phyloP scores from a whole-genome alignment of 2,797 vertebrate genomes.

The Sebastiscus tertius region DNA sequence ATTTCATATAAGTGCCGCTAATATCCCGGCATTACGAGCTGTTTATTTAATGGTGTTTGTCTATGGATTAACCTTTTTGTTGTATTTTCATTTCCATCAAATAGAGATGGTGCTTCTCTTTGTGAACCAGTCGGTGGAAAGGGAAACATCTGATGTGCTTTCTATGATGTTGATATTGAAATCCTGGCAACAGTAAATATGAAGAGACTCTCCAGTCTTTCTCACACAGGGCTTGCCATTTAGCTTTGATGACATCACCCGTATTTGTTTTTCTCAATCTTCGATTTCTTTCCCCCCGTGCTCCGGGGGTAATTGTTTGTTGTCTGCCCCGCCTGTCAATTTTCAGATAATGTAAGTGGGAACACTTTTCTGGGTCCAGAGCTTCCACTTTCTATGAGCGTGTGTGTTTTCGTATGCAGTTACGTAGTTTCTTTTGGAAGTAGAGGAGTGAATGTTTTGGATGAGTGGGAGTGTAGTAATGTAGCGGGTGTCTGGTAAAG shows the following conservation, averaged over 20 bases:
- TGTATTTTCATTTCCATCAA: conserved; percentile 64
- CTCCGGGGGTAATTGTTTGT: conserved; percentile 80
- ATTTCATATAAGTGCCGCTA: conserved; percentile 58
- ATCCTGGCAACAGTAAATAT: conserved; percentile 74
- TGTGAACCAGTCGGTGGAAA: conserved; percentile 63
- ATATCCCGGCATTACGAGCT: conserved; percentile 52
- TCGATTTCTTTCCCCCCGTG: conserved; percentile 60
- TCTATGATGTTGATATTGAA: conserved; percentile 69
- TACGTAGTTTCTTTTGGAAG: conserved; percentile 10
- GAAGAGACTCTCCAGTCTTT: conserved; percentile 67
- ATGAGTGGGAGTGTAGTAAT: conserved; percentile 19
- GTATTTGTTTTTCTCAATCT: conserved; percentile 76
- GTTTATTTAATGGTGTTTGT: conserved; percentile 78
- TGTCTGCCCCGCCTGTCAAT: conserved; percentile 79
- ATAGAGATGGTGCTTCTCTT: conserved; percentile 52
- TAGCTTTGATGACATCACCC: conserved; percentile 71
- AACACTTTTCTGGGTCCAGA: conserved; percentile 28
- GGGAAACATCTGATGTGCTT: conserved; percentile 67
- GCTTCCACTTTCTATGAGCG: background rate
- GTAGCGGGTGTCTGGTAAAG: conserved; percentile 43
- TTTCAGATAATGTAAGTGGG: conserved; percentile 78
- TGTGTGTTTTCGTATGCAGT: background rate
- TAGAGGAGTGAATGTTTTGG: conserved; percentile 29
- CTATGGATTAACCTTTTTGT: conserved; percentile 81
- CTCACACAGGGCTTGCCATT: conserved; percentile 80